phyloP scores from a whole-genome alignment of 1,140 invertebrate genomes.

The Lanistes nyassanus region DNA sequence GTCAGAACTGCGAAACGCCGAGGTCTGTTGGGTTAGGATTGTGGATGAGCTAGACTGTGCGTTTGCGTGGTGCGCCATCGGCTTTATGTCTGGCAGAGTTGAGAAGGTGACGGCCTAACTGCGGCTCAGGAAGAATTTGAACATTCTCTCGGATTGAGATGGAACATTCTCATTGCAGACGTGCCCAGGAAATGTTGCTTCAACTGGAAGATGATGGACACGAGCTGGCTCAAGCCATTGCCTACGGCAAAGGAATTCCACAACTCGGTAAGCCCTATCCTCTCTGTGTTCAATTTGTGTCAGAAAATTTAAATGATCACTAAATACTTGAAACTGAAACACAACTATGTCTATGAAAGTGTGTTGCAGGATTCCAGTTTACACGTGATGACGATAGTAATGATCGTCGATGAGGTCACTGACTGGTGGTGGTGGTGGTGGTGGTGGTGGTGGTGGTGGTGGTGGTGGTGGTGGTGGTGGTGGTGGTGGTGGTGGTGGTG shows the following conservation, averaged over 20 bases:
- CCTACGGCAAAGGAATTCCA: slow-evolving; percentile 17
- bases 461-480: neutral
- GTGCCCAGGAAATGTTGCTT: slow-evolving; percentile 30
- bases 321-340: neutral
- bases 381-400: neutral
- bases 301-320: neutral
- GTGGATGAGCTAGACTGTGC: too few relatives aligned
- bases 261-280: slow-evolving; percentile 16
- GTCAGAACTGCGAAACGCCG: too few relatives aligned
- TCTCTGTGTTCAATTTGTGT: neutral
- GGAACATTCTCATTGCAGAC: slow-evolving; percentile 19
- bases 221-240: slow-evolving; percentile 25
- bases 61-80: too few relatives aligned
- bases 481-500: too few relatives aligned
- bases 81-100: too few relatives aligned
- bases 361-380: too few relatives aligned
- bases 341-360: neutral
- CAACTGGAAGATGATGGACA: slow-evolving; percentile 20
- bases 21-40: neutral
- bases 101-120: too few relatives aligned
- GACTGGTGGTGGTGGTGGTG: neutral
- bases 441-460: neutral
- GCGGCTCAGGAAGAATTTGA: too few relatives aligned
- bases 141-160: neutral
- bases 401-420: neutral